Evolutionary conservation across 2,797 vertebrate species (phyloP), one percentile per base, ranked within the genome.

Genomic region (Clarias platycephalus): DNA sequence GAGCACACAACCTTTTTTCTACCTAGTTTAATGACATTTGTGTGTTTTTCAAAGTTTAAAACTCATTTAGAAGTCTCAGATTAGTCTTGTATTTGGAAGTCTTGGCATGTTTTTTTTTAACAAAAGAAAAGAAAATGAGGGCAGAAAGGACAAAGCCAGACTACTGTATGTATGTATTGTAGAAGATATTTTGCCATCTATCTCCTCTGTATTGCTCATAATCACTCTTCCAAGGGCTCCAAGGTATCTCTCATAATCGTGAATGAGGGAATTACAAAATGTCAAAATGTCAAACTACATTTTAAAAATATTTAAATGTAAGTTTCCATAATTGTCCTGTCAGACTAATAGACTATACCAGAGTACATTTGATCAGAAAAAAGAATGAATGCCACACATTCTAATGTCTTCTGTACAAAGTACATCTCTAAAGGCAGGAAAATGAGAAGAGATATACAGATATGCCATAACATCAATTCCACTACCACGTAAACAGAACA

Each of bases 321-420:
- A 87, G 90, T 91, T 90, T 82, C 63, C 88, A 89, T 93, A 94
- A 93, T 94, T 91, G 93, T 90, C 86, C 84, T 93, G 90, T 92
- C 87, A 53, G 5, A 44, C 82, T 91, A 91, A 93, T 89, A 83
- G 90, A 90, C 89, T 89, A 84, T 89, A 83, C 55, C 0, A 88
- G 24, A n/a, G 81, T 83, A 53, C 83, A 80, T 86, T 84, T 18
- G 84, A 67, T 58, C 20, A 34, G 16, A 75, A 82, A 85, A 86
- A 85, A 77, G 79, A 44, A 66, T 62, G 66, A 86, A 70, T 84
- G 85, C 86, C 87, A 88, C 70, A 64, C 64, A 79, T 71, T 62
- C 68, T 82, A 68, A 58, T 34, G 74, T 31, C 26, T 77, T 77
- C 26, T 76, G 7, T 1, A 44, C 15, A 55, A 57, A 28, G 12